These are phyloP conservation scores for Macropodus opercularis DNA, from an alignment of 2,797 vertebrate genomes.

Conservation along the genomic window DNA sequence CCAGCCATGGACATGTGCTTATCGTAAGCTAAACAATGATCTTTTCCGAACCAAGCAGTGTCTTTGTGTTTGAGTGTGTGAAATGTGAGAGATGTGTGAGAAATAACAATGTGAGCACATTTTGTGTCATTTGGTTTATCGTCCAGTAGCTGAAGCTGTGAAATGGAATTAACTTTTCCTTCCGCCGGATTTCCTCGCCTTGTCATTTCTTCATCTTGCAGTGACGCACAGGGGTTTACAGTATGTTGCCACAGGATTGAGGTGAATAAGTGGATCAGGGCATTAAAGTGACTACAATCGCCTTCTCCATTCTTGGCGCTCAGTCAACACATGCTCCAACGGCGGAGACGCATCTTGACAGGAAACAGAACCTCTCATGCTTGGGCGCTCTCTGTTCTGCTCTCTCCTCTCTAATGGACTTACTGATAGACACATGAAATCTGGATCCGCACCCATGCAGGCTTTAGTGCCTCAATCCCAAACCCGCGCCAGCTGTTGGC, in stretches of 20 bases:
- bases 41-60: neutral
- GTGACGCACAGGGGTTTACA: conserved; percentile 21
- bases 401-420: conserved; percentile 41
- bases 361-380: conserved; percentile 49
- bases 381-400: conserved; percentile 53
- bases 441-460: conserved; percentile 52
- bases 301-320: conserved; percentile 41
- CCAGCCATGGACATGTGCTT: neutral
- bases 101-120: too few relatives aligned
- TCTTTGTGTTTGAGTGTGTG: too few relatives aligned
- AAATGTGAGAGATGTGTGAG: too few relatives aligned
- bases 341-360: conserved; percentile 45
- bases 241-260: conserved; percentile 41
- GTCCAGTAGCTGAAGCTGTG: neutral
- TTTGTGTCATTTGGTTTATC: neutral
- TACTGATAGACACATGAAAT: conserved; percentile 57
- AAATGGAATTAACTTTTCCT: neutral
- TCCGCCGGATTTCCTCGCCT: neutral
- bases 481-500: conserved; percentile 64
- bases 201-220: conserved; percentile 22
- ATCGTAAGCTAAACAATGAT: neutral
- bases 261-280: conserved; percentile 39
- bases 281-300: conserved; percentile 26
- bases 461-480: conserved; percentile 43
- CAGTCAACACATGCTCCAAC: conserved; percentile 44